A percentile compares a stretch with the other conserved stretches of the same genome.
phyloP scores from a whole-genome alignment of 1,140 invertebrate genomes.

The Bombus sibiricus region DNA sequence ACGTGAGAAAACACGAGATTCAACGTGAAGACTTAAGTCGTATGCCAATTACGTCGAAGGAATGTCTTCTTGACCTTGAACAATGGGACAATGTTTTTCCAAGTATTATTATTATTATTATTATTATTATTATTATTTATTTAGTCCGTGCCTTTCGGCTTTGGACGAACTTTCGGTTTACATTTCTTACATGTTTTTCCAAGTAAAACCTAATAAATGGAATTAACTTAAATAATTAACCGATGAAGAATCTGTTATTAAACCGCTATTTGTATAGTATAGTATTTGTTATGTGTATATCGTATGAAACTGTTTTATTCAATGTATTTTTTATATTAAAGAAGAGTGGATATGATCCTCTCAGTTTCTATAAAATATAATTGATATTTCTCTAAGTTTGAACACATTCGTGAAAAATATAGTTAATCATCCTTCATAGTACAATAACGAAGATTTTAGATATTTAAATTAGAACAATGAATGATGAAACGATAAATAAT shows the following conservation, averaged over 20 bases:
- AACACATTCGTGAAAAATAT: neutral
- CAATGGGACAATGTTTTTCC: conserved; percentile 33
- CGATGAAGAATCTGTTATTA: too few relatives aligned
- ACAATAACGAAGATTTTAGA: neutral
- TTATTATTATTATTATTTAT: too few relatives aligned
- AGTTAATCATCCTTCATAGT: neutral
- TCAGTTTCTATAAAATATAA: neutral
- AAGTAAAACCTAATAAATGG: conserved; percentile 1
- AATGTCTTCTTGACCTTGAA: conserved; percentile 29
- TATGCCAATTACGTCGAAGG: neutral
- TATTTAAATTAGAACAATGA: too few relatives aligned
- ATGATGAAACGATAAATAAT: too few relatives aligned
- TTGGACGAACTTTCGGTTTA: too few relatives aligned
- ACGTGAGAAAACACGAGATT: neutral
- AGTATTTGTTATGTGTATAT: neutral
- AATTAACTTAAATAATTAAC: neutral
- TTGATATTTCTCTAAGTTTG: neutral
- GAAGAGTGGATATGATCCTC: too few relatives aligned
- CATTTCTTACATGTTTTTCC: too few relatives aligned
- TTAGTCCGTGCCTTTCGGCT: too few relatives aligned
- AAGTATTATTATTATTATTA: too few relatives aligned
- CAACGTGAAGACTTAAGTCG: neutral
- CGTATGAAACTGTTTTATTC: neutral
- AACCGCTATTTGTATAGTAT: neutral
- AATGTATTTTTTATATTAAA: neutral